Percentiles rank a stretch among this genome's conserved stretches.
phyloP scores from a whole-genome alignment of 2,113 vertebrate genomes.

The Naja naja region DNA sequence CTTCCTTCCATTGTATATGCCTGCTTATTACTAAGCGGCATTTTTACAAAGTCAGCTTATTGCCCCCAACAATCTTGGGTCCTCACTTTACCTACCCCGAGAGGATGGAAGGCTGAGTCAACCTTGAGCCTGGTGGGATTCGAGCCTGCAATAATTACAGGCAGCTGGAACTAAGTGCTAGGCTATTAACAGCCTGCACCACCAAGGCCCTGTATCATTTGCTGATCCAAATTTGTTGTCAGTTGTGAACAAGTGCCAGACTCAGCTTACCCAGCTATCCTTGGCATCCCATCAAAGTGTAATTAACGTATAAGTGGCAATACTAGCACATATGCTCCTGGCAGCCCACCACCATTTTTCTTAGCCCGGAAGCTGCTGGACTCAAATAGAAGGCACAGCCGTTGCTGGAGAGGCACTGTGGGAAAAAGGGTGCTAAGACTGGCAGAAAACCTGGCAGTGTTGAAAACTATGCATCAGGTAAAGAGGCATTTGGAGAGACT shows the following conservation, averaged over 20 bases:
- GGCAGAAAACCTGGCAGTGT: neutral
- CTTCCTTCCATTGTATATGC: too few species aligned
- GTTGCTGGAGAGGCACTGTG: fast-evolving
- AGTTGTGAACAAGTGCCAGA: neutral
- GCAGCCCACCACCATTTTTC: constrained; percentile 1
- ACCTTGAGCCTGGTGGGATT: too few species aligned
- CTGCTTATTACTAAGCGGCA: too few species aligned
- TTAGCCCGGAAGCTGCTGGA: constrained; percentile 11
- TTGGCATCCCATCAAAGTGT: constrained; percentile 21
- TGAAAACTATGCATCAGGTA: neutral
- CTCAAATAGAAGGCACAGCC: neutral
- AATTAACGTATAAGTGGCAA: constrained; percentile 42
- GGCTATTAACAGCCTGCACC: too few species aligned
- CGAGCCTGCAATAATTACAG: too few species aligned
- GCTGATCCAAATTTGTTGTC: constrained; percentile 9
- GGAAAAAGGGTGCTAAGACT: neutral
- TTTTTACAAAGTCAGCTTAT: too few species aligned
- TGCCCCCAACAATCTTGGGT: too few species aligned
- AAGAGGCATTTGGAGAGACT: constrained; percentile 7
- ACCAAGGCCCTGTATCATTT: too few species aligned
- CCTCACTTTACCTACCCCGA: too few species aligned
- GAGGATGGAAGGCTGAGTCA: too few species aligned
- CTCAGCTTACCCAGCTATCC: constrained; percentile 26
- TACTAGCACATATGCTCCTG: constrained; percentile 10
- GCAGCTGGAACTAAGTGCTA: too few species aligned